Evolutionary conservation across 1,140 invertebrate genomes (phyloP).

Genomic region (Caenorhabditis remanei): DNA sequence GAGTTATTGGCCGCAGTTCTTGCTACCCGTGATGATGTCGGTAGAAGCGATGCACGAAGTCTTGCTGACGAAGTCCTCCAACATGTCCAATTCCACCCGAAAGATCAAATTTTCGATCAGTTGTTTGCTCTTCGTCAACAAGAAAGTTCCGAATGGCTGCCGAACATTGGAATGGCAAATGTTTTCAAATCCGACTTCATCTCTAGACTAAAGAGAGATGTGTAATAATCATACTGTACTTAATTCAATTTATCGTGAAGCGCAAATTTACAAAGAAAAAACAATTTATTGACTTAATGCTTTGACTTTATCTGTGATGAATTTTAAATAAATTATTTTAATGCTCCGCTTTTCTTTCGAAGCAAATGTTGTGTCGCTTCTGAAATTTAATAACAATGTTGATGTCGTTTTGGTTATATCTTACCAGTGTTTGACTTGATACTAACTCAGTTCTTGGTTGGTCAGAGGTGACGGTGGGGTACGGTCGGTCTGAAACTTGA

Average conservation of each 20-base stretch:
- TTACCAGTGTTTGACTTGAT: conserved; percentile 4
- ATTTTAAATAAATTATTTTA: too few species aligned
- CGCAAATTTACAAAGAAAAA: too few species aligned
- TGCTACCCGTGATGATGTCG: conserved; percentile 64
- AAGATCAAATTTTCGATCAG: conserved; percentile 51
- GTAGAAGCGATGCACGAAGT: conserved; percentile 60
- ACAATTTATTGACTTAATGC: too few species aligned
- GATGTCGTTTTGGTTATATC: not conserved
- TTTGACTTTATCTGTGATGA: too few species aligned
- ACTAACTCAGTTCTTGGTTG: not conserved
- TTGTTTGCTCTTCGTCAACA: conserved; percentile 20
- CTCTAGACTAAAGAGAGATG: conserved; percentile 21
- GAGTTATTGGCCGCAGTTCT: conserved; percentile 61
- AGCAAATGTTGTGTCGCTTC: not conserved
- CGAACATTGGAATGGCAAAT: conserved; percentile 54
- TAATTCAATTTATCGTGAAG: not conserved
- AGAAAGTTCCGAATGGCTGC: conserved; percentile 47
- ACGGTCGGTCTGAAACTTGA: not conserved
- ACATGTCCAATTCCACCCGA: conserved; percentile 63
- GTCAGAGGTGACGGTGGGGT: not conserved
- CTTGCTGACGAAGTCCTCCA: conserved; percentile 59
- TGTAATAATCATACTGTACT: not conserved
- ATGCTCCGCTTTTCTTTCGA: not conserved
- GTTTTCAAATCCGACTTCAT: conserved; percentile 43
- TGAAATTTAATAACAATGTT: not conserved